Base-by-base conservation (phyloP, 2,888 invertebrate genomes). In the Cotesia congregata region DNA sequence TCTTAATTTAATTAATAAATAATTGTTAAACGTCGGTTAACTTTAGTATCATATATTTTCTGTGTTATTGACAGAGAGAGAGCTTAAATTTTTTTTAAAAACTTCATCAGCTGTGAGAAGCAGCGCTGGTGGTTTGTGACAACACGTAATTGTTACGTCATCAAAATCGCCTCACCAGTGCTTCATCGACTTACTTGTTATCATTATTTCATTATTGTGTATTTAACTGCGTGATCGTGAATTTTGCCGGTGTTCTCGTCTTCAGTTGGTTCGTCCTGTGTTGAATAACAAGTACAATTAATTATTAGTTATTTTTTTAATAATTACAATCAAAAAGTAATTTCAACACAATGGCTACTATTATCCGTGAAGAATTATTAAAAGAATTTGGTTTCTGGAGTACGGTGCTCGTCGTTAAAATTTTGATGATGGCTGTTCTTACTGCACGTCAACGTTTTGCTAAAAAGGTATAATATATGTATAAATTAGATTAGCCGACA, bases 341-440 rank as follows among this genome's bases (percentile, higher is more conserved):
- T 50, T 50, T 50, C 0, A 12, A 50, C 1, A 50, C 7, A 40
- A 76, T 77, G 77, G 70, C 39, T 40, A 65, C 39, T 40, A 9
- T 67, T 5, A 76, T 76, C n/a, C 50, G 61, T 9, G 78, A 76
- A 20, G 83, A 83, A 76, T 73, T 83, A 6, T 67, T 85, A 9
- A 83, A 79, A 74, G 61, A 83, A 15, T 88, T 85, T 65, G 84
- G 82, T 5, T 87, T 87, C 78, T 88, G 87, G 86, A 77, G 85
- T 30, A 75, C 84, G 20, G 15, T 87, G 4, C 73, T 88, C 17
- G 82, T 82, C 7, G 41, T 88, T 2, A 88, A 88, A 79, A 9
- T 86, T 3, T 3, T 87, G 38, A 78, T 73, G 1, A 83, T 88
- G 84, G 1, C 67, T 5, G 0, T 72, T 0, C 71, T 87, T 17